Conservation (phyloP, 2,113 vertebrate species). For the Lepus americanus region DNA sequence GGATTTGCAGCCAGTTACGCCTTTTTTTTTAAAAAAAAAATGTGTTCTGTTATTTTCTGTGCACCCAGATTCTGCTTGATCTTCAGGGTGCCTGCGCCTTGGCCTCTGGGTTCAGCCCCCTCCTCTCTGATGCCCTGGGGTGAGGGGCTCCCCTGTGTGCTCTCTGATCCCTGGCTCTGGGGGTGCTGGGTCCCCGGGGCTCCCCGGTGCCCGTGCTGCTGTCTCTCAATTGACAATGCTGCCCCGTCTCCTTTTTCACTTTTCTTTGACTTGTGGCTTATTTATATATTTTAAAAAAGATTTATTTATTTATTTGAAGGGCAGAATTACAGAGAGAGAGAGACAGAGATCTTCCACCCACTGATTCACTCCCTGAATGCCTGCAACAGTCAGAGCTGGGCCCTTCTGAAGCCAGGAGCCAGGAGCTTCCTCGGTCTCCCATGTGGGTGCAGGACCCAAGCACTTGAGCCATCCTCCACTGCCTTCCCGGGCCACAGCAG, state of each 20-base stretch:
- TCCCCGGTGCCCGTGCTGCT: background rate
- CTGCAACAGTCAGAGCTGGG: too few species aligned
- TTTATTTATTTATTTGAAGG: too few species aligned
- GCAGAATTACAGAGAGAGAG: too few species aligned
- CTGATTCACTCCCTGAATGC: too few species aligned
- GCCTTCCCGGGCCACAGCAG: too few species aligned
- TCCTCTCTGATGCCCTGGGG: background rate
- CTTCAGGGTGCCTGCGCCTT: background rate
- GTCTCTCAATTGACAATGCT: background rate
- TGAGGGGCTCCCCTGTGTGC: background rate
- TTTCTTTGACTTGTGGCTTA: conserved; percentile 11
- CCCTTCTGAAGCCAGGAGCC: too few species aligned
- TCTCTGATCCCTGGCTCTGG: background rate
- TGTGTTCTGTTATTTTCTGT: background rate
- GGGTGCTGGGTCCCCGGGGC: background rate
- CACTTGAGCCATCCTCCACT: too few species aligned
- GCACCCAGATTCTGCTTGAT: background rate
- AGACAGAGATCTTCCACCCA: too few species aligned
- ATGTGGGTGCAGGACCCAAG: too few species aligned
- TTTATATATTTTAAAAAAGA: too few species aligned
- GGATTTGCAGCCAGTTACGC: background rate
- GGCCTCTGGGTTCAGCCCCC: background rate
- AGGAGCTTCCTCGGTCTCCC: too few species aligned
- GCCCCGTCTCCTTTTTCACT: conserved; percentile 18
- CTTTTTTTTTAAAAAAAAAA: background rate